Evolutionary conservation across 30 jellyfish, hydroid and myxozoan genomes (phyloP), one percentile per base, ranked within the genome.

Genomic region (Clytia hemisphaerica): DNA sequence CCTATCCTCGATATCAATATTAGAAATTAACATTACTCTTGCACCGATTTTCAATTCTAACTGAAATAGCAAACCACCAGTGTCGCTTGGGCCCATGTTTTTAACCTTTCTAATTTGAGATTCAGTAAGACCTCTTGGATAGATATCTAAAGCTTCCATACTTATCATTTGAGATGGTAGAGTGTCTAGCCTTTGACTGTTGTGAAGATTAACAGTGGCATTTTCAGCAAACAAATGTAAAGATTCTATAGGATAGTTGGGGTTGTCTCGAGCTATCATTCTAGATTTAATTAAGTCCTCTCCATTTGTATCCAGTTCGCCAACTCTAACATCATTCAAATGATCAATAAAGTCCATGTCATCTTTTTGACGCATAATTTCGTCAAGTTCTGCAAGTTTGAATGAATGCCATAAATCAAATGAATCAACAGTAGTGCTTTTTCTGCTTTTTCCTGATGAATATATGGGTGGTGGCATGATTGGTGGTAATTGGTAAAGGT

Each of bases 401-500:
- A 35, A 65, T 27, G 5, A 19, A 27, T 19, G 51, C 50, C 69
- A 55, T 29, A 55, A 18, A 2, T 55, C 69, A 19, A 16, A 55
- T 19, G 42, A 36, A 2, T 19, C 40, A 55, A 55, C 29, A 37
- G 44, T 31, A 6, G 14, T 36, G 15, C 24, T 29, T 5, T 25
- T 19, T 19, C 32, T 28, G 44, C 28, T 5, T 12, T 65, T 4
- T n/a, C 19, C 61, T 21, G 67, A 7, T 9, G 7, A 21, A 38
- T 33, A 65, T 18, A 65, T 37, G 9, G 78, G 70, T 42, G 26
- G 37, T 65, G 53, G 32, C 21, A 25, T 38, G 4, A 65, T 45
- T 34, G 78, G 78, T 37, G 70, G 78, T 18, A 65, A 69, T 28
- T 65, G 72, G 40, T 65, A 65, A 15, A 65, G 32, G 44, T 65